Conservation (phyloP, 2,888 invertebrate species). For the Mactromeris polynyma region DNA sequence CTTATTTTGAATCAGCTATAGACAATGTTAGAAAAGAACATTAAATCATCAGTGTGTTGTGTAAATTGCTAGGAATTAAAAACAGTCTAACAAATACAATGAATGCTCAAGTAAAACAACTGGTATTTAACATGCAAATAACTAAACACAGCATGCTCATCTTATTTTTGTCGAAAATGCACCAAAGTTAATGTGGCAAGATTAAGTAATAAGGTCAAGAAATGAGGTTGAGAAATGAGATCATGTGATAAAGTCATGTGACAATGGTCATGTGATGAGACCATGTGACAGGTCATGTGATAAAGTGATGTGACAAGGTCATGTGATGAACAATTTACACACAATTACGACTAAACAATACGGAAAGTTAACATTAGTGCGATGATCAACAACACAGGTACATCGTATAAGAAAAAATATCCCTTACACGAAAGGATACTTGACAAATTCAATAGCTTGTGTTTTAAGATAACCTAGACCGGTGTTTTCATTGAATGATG, state of each 20-base stretch:
- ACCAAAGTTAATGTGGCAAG: neutral
- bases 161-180: neutral
- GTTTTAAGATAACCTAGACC: slow-evolving; percentile 98
- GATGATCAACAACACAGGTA: neutral
- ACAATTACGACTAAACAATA: neutral
- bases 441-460: slow-evolving; percentile 99
- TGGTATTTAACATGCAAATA: slow-evolving; percentile 4
- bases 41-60: neutral
- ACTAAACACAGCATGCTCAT: slow-evolving; percentile 25
- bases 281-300: neutral
- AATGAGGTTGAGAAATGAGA: neutral
- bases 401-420: slow-evolving; percentile 20
- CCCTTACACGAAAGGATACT: slow-evolving; percentile 88
- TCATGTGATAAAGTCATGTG: neutral
- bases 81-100: neutral
- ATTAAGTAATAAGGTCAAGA: neutral
- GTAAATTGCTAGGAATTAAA: neutral
- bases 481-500: slow-evolving; percentile 98
- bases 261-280: neutral
- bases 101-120: neutral
- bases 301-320: neutral
- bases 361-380: neutral
- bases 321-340: neutral
- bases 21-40: neutral
- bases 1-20: too few relatives aligned